Percentiles rank a stretch among this genome's conserved stretches.
Conservation (phyloP, 2,888 invertebrate genomes). For the Phyllotreta cruciferae region DNA sequence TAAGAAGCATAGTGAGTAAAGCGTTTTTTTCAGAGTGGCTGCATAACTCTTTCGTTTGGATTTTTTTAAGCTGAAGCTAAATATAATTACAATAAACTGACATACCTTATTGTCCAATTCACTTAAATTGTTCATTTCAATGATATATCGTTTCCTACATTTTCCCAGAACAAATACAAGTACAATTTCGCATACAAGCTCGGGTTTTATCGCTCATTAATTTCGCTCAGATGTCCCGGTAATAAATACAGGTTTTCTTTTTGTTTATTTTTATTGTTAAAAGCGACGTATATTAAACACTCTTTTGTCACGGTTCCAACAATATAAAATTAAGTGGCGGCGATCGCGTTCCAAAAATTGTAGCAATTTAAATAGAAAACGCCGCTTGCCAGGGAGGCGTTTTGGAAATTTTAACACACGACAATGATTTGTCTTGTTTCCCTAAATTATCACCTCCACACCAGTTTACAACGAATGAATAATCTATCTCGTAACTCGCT, state of each 20-base stretch:
- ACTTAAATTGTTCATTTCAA: too few relatives aligned
- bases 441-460: not conserved
- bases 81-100: not conserved
- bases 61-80: constrained; percentile 2
- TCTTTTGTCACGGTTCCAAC: constrained; percentile 11
- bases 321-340: not conserved
- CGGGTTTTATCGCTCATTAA: too few relatives aligned
- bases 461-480: not conserved
- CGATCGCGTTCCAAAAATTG: constrained; percentile 12
- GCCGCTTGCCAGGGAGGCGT: not conserved
- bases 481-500: not conserved
- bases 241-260: too few relatives aligned
- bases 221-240: too few relatives aligned
- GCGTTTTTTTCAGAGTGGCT: not conserved
- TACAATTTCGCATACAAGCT: too few relatives aligned
- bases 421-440: not conserved
- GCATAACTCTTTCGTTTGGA: not conserved
- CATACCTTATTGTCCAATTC: not conserved
- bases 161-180: too few relatives aligned
- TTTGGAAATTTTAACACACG: not conserved
- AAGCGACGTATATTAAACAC: constrained; percentile 10
- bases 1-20: too few relatives aligned
- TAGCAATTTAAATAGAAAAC: constrained; percentile 7
- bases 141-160: too few relatives aligned
- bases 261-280: too few relatives aligned